phyloP scores from a whole-genome alignment of 2,888 invertebrate genomes.

The Synanthedon vespiformis region DNA sequence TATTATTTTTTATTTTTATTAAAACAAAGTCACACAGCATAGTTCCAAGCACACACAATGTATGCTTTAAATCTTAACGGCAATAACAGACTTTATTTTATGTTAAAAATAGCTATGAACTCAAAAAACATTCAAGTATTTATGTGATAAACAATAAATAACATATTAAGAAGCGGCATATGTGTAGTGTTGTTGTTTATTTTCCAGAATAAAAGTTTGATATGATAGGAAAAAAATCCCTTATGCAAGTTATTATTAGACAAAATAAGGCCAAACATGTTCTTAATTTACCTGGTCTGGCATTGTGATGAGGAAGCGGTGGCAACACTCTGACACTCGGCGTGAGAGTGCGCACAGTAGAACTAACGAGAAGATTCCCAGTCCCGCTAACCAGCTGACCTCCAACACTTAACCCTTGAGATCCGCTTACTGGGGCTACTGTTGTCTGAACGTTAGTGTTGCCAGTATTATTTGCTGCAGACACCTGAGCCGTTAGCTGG shows the following conservation, averaged over 20 bases:
- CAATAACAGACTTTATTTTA: too few relatives aligned
- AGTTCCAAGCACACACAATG: too few relatives aligned
- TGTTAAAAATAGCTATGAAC: too few relatives aligned
- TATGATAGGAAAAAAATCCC: neutral
- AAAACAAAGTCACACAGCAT: too few relatives aligned
- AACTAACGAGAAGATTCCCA: conserved; percentile 48
- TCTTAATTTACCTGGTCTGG: conserved; percentile 43
- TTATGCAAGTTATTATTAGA: too few relatives aligned
- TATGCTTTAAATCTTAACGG: too few relatives aligned
- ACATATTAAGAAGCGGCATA: too few relatives aligned
- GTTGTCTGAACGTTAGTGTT: conserved; percentile 30
- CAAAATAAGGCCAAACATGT: neutral
- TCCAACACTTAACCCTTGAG: conserved; percentile 44
- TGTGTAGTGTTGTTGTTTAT: too few relatives aligned
- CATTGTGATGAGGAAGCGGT: conserved; percentile 48
- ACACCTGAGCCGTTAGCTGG: conserved; percentile 46
- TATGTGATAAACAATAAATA: too few relatives aligned
- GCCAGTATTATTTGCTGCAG: conserved; percentile 31
- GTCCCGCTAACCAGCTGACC: conserved; percentile 41
- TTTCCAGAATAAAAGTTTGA: too few relatives aligned
- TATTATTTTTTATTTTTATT: too few relatives aligned
- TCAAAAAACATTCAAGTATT: too few relatives aligned
- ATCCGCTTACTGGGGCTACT: conserved; percentile 35
- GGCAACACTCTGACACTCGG: conserved; percentile 56
- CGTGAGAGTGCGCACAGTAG: conserved; percentile 50